A percentile compares a stretch with the other conserved stretches of the same genome.
These are phyloP conservation scores for Drosophila simulans DNA, from an alignment of 1,140 invertebrate genomes.

Conservation along the genomic window DNA sequence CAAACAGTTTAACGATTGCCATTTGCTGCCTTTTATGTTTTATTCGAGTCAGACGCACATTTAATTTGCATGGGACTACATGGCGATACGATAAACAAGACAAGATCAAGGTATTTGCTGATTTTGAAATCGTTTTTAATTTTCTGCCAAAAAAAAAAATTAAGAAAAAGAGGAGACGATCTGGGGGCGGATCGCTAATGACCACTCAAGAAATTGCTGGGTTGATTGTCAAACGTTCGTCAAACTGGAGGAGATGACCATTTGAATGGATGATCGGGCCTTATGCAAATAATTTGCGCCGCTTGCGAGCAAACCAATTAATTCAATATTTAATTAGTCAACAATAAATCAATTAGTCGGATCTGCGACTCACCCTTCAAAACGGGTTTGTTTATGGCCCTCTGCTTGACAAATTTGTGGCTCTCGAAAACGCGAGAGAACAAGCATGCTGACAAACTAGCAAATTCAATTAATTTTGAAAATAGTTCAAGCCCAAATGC, in stretches of 20 bases:
- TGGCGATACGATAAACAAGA: slow-evolving; percentile 41
- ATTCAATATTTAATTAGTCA: slow-evolving; percentile 83
- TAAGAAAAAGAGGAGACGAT: neutral
- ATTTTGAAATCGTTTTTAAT: neutral
- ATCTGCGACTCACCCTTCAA: slow-evolving; percentile 8
- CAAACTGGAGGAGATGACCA: slow-evolving; percentile 39
- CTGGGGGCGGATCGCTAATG: slow-evolving; percentile 22
- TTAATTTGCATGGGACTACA: slow-evolving; percentile 58
- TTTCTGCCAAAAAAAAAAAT: neutral
- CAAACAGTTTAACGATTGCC: slow-evolving; percentile 71
- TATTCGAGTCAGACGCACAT: slow-evolving; percentile 36
- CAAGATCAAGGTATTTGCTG: slow-evolving; percentile 66
- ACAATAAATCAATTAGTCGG: slow-evolving; percentile 81
- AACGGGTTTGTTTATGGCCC: slow-evolving; percentile 72
- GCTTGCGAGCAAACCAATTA: slow-evolving; percentile 65
- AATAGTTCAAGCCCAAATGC: slow-evolving; percentile 63
- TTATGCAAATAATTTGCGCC: slow-evolving; percentile 72
- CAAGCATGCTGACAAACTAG: slow-evolving; percentile 30
- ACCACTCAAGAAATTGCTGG: slow-evolving; percentile 44
- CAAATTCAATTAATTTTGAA: slow-evolving; percentile 77
- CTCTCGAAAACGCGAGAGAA: slow-evolving; percentile 20
- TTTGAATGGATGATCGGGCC: slow-evolving; percentile 21
- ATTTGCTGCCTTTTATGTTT: slow-evolving; percentile 42
- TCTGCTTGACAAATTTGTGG: slow-evolving; percentile 71
- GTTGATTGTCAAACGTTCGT: slow-evolving; percentile 62